These are phyloP conservation scores for Macrobrachium nipponense DNA, from an alignment of 1,140 invertebrate species.

Conservation along the genomic window DNA sequence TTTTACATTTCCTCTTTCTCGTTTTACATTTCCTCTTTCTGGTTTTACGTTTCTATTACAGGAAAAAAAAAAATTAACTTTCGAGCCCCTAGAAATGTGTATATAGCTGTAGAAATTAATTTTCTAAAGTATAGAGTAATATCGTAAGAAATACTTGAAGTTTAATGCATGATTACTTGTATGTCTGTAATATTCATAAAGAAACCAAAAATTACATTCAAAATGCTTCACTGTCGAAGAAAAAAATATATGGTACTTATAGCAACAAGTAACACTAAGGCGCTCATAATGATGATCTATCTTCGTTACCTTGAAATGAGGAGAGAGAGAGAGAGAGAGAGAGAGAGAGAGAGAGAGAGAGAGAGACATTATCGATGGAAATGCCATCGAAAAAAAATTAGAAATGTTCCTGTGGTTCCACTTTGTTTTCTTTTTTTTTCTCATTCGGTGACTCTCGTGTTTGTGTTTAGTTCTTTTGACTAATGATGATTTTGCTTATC, in stretches of 20 bases:
- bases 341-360: slow-evolving; percentile 3
- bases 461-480: no score
- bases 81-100: no score
- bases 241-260: no score
- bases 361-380: background rate
- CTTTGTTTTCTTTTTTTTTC: no score
- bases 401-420: background rate
- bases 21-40: background rate
- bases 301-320: background rate
- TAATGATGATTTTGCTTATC: slow-evolving; percentile 9
- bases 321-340: slow-evolving; percentile 1
- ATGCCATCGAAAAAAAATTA: background rate
- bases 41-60: background rate
- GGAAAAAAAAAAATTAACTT: no score
- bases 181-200: background rate
- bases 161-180: background rate
- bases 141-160: background rate
- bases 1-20: no score
- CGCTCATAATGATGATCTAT: no score
- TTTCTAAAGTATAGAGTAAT: background rate
- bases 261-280: no score
- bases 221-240: no score
- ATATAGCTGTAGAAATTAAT: background rate
- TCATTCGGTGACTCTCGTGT: no score
- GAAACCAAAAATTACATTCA: no score